Base-by-base conservation (phyloP, 2,113 vertebrate species). In the Stegastes partitus region DNA sequence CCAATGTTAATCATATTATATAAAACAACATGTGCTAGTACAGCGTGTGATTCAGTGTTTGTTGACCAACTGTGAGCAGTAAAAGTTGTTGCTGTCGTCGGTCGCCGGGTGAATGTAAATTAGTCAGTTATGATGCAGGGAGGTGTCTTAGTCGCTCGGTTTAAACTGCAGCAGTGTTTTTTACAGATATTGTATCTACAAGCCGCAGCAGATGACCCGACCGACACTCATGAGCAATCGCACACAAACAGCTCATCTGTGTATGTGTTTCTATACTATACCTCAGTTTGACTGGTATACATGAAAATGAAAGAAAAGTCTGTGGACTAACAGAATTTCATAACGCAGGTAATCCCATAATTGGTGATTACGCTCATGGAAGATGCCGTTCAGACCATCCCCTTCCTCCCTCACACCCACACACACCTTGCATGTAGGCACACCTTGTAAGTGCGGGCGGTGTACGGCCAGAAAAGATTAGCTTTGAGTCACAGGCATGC, bases 401-500 rank as follows among this genome's bases (percentile, higher is more conserved):
- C 4, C 50, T 16, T 56, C 39, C n/a, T 23, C 42, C n/a, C 42
- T 70, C 26, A 68, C 68, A 58, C 69, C 31, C 67, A 21, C 62
- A 79, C 82, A 62, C 84, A 68, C 64, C 50, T 50, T 57, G 18
- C 57, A 62, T 22, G 11, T 34, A 44, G 82, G 70, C 91, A 90
- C 87, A 85, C 86, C 90, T 86, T 44, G 18, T 68, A 54, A 79
- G 81, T 82, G 75, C 1, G 9, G 63, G 70, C 10, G 47, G 21
- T 69, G 51, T 57, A 56, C 23, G 57, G 53, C 47, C 76, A 78
- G 8, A 37, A 71, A 57, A 81, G 84, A 90, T 93, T 90, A 91
- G 37, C 56, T 42, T 64, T 94, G 89, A 93, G 92, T 95, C 93
- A 94, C 64, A 80, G 87, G 70, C 94, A 87, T 89, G 94, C 90